phyloP scores from a whole-genome alignment of 2,888 invertebrate genomes.

The Lottia gigantea region DNA sequence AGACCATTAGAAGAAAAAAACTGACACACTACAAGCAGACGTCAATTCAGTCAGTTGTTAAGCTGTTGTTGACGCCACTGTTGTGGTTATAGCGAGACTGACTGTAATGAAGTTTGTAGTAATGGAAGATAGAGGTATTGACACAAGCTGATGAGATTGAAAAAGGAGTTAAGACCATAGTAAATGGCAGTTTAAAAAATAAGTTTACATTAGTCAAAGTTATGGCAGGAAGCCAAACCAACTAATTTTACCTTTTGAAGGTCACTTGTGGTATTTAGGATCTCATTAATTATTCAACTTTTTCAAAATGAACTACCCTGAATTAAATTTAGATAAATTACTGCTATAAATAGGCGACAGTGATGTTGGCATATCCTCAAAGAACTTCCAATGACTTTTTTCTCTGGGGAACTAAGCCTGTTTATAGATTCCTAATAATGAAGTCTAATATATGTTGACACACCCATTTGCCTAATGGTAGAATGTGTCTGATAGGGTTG shows the following conservation, averaged over 20 bases:
- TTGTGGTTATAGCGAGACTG: neutral
- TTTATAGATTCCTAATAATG: too few species aligned
- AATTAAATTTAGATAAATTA: too few species aligned
- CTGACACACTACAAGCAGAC: neutral
- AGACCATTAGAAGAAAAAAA: neutral
- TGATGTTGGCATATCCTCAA: too few species aligned
- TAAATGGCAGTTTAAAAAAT: conserved; percentile 9
- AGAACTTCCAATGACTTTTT: too few species aligned
- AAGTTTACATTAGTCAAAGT: conserved; percentile 3
- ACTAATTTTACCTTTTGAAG: neutral
- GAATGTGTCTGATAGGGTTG: too few species aligned
- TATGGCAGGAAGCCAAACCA: conserved; percentile 10
- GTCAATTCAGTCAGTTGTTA: neutral
- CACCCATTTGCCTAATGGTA: too few species aligned
- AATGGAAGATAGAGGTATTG: neutral
- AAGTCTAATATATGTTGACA: too few species aligned
- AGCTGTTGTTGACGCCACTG: neutral
- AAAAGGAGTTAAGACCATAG: conserved; percentile 8
- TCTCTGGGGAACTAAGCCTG: too few species aligned
- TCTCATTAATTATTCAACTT: too few species aligned
- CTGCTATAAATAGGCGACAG: too few species aligned
- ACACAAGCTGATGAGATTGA: neutral
- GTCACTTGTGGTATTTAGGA: neutral
- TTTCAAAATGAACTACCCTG: too few species aligned
- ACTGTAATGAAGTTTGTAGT: neutral